Conservation (phyloP, 1,140 invertebrate species). For the Venustaconcha ellipsiformis region DNA sequence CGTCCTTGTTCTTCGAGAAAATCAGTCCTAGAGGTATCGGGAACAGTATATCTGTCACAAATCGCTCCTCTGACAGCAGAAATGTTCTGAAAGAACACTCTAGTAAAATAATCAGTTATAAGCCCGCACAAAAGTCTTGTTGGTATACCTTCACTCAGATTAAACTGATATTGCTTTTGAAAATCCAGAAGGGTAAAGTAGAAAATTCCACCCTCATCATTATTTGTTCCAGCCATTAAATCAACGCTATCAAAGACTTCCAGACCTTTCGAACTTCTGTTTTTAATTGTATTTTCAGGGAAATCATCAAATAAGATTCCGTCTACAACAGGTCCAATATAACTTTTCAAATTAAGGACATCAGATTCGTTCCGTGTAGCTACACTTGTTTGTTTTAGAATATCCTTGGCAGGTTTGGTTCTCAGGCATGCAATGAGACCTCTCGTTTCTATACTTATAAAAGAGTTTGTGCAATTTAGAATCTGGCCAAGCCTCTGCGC, state of each 20-base stretch:
- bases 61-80: slow-evolving; percentile 15
- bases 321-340: slow-evolving; percentile 38
- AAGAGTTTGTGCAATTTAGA: slow-evolving; percentile 11
- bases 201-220: slow-evolving; percentile 39
- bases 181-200: slow-evolving; percentile 20
- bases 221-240: slow-evolving; percentile 42
- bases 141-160: slow-evolving; percentile 36
- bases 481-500: slow-evolving; percentile 3
- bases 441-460: not conserved
- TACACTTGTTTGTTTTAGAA: slow-evolving; percentile 1
- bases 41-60: slow-evolving; percentile 27
- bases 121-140: slow-evolving; percentile 30
- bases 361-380: not conserved
- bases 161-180: slow-evolving; percentile 25
- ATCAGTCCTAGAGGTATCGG: not conserved
- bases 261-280: slow-evolving; percentile 15
- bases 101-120: slow-evolving; percentile 23
- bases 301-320: slow-evolving; percentile 28
- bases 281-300: slow-evolving; percentile 21
- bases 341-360: slow-evolving; percentile 2
- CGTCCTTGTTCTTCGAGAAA: slow-evolving; percentile 31
- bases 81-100: slow-evolving; percentile 23
- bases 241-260: slow-evolving; percentile 35
- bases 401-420: not conserved
- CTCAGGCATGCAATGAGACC: slow-evolving; percentile 17